Conservation (phyloP, 2,113 vertebrate genomes). For the Calyptommatus sinebrachiatus region DNA sequence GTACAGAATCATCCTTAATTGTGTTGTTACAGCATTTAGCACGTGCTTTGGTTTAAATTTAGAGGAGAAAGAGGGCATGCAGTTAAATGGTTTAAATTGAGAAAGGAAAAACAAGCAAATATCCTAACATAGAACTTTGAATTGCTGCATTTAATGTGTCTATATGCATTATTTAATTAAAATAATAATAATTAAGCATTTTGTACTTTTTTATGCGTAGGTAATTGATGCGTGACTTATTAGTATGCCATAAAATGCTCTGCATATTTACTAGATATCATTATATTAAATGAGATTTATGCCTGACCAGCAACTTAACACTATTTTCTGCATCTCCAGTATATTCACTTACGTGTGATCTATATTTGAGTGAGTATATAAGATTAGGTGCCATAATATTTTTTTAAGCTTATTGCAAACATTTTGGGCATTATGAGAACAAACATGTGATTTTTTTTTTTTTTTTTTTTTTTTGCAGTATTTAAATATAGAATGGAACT, state of each 20-base stretch:
- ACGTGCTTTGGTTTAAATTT: no score
- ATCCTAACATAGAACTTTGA: conserved; percentile 5
- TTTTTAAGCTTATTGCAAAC: background rate
- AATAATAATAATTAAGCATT: conserved; percentile 25
- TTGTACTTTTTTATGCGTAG: conserved; percentile 42
- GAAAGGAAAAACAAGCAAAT: no score
- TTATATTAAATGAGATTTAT: background rate
- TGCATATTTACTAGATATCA: background rate
- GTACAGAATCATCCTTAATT: no score
- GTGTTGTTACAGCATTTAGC: no score
- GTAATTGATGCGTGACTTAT: background rate
- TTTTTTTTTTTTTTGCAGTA: no score
- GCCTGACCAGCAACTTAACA: background rate
- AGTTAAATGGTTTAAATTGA: no score
- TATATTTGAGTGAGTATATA: no score
- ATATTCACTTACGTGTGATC: background rate
- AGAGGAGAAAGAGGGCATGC: no score
- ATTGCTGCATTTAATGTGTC: conserved; percentile 9
- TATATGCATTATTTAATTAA: background rate
- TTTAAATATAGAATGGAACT: background rate
- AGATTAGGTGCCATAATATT: no score
- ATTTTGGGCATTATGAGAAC: background rate
- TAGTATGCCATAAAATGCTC: background rate
- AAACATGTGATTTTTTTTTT: background rate
- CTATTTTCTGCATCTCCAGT: background rate